Percentiles rank a stretch among this genome's conserved stretches.
These are phyloP conservation scores for Thymelicus lineola DNA, from an alignment of 2,888 invertebrate genomes.

Conservation along the genomic window DNA sequence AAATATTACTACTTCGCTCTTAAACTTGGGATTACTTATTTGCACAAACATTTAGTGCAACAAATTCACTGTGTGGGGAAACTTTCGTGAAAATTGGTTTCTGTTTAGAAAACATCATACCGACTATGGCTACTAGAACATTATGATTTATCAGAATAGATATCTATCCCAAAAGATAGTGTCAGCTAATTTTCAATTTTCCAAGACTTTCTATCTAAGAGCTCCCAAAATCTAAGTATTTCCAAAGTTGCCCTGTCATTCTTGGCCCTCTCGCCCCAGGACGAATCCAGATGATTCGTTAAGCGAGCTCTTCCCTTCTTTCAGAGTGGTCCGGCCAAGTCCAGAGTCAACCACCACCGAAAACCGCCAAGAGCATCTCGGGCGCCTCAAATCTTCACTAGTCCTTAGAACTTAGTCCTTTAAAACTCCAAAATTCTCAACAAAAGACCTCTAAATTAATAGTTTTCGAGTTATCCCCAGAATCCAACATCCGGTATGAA, in stretches of 20 bases:
- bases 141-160: too few species aligned
- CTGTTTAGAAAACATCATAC: too few species aligned
- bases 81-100: too few species aligned
- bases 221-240: too few species aligned
- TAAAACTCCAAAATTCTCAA: constrained; percentile 46
- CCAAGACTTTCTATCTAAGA: too few species aligned
- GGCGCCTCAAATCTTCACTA: constrained; percentile 49
- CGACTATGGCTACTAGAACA: too few species aligned
- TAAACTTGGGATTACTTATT: too few species aligned
- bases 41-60: too few species aligned
- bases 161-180: too few species aligned
- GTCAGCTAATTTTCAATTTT: too few species aligned
- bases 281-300: constrained; percentile 64
- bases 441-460: constrained; percentile 42
- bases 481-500: constrained; percentile 27
- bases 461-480: constrained; percentile 38
- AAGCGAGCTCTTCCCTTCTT: constrained; percentile 67
- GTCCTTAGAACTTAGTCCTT: constrained; percentile 44
- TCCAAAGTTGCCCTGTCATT: neutral
- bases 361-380: constrained; percentile 45
- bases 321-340: constrained; percentile 58
- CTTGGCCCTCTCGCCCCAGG: constrained; percentile 43
- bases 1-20: too few species aligned
- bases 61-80: too few species aligned
- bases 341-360: constrained; percentile 52